Conservation (phyloP, 2,888 invertebrate species). For the Aphidius colemani region DNA sequence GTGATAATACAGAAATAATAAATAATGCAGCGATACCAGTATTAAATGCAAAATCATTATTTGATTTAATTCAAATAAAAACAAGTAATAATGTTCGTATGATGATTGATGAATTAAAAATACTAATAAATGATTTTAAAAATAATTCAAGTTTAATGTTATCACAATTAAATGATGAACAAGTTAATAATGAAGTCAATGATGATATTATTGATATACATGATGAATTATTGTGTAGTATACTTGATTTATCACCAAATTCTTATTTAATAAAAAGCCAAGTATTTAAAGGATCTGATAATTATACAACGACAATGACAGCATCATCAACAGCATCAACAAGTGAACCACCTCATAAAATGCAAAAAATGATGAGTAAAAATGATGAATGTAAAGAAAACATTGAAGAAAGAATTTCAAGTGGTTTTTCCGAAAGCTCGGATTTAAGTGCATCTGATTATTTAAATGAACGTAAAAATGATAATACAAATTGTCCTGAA, state of each 20-base stretch:
- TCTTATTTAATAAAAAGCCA: constrained; percentile 48
- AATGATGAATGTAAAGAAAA: constrained; percentile 47
- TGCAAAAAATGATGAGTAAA: constrained; percentile 43
- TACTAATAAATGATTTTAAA: constrained; percentile 47
- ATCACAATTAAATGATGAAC: constrained; percentile 36
- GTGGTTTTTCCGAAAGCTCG: constrained; percentile 50
- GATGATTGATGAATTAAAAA: constrained; percentile 51
- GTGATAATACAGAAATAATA: constrained; percentile 50
- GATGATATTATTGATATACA: constrained; percentile 44
- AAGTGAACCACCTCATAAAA: constrained; percentile 48
- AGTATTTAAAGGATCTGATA: constrained; percentile 37
- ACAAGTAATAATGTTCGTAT: constrained; percentile 50
- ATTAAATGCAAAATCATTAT: constrained; percentile 49
- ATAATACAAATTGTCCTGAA: constrained; percentile 49
- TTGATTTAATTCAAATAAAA: constrained; percentile 51
- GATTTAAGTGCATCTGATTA: constrained; percentile 51
- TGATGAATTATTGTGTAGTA: constrained; percentile 49
- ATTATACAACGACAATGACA: constrained; percentile 26
- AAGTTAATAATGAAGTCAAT: constrained; percentile 37
- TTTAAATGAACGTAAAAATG: constrained; percentile 45
- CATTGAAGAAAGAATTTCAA: constrained; percentile 46
- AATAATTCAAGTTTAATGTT: constrained; percentile 46
- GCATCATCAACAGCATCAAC: constrained; percentile 20
- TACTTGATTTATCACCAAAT: constrained; percentile 49
- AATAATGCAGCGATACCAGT: constrained; percentile 56